Evolutionary conservation across 1,140 invertebrate genomes (phyloP).

Genomic region (Formica exsecta): DNA sequence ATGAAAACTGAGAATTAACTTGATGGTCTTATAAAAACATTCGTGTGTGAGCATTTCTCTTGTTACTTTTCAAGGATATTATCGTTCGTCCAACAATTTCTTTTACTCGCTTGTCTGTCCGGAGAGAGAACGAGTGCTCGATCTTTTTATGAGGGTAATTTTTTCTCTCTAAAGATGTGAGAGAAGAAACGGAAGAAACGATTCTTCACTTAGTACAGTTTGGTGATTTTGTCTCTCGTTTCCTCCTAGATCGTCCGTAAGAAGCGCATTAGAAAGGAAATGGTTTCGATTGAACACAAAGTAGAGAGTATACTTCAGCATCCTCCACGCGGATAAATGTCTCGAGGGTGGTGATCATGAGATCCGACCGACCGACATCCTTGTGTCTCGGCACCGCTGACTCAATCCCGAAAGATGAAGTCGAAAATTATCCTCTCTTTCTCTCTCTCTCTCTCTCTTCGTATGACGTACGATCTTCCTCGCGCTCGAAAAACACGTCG

Average conservation of each 20-base stretch:
- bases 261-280: slow-evolving; percentile 52
- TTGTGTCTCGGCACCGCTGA: neutral
- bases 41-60: neutral
- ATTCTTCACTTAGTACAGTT: slow-evolving; percentile 27
- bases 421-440: neutral
- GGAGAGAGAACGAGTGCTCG: neutral
- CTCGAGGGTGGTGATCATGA: neutral
- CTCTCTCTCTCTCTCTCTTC: neutral
- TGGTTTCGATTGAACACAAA: slow-evolving; percentile 21
- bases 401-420: slow-evolving; percentile 23
- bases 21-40: neutral
- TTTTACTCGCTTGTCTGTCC: neutral
- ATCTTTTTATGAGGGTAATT: neutral
- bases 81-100: neutral
- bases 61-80: neutral
- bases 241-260: neutral
- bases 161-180: neutral
- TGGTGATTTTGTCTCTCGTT: neutral
- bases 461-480: slow-evolving; percentile 19
- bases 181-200: slow-evolving; percentile 14
- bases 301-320: neutral
- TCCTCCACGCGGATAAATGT: neutral
- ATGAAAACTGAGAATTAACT: neutral
- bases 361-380: neutral
- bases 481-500: slow-evolving; percentile 22